Evolutionary conservation across 2,888 invertebrate genomes (phyloP), one percentile per base, ranked within the genome.

Genomic region (Drosophila buzzatii): DNA sequence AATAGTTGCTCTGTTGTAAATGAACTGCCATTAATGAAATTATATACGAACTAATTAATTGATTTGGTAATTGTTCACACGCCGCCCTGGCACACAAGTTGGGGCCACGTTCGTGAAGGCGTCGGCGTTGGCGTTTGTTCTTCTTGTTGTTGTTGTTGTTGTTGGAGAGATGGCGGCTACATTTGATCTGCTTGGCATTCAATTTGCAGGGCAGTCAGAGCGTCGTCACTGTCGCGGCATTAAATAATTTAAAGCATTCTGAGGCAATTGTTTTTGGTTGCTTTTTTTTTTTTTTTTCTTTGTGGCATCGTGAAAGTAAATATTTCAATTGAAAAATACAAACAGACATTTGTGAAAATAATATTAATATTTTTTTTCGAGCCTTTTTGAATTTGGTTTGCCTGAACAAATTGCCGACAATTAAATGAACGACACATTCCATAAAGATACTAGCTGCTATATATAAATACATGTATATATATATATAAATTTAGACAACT

Each of bases 331-430:
- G 35, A 61, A 66, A 60, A 66, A 42, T 31, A 70, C 47, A 45
- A 27, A 60, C 47, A 61, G 14, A 53, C 41, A 47, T 16, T 37
- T 56, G 70, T 71, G 74, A 70, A 64, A 77, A 70, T 55, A 66
- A 63, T 69, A 64, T 58, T 47, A 35, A 51, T 35, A 35, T 33
- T 14, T 31, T 33, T 45, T 23, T 45, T 23, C 23, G 23, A 27
- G 45, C 16, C 14, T 9, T 47, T 58, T 35, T 58, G 23, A n/a
- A 23, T 58, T 57, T 20, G 27, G 18, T 44, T 44, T 64, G 42
- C 33, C n/a, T 52, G 56, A 42, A 71, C 74, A 83, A 74, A 86
- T 82, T 64, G 83, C 53, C 66, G 47, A 56, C 84, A 81, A 81
- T 81, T 81, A 84, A 33, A 58, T 39, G 55, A 45, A 31, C 59